Conservation (phyloP, 2,888 invertebrate species). For the Trachelus stipa region DNA sequence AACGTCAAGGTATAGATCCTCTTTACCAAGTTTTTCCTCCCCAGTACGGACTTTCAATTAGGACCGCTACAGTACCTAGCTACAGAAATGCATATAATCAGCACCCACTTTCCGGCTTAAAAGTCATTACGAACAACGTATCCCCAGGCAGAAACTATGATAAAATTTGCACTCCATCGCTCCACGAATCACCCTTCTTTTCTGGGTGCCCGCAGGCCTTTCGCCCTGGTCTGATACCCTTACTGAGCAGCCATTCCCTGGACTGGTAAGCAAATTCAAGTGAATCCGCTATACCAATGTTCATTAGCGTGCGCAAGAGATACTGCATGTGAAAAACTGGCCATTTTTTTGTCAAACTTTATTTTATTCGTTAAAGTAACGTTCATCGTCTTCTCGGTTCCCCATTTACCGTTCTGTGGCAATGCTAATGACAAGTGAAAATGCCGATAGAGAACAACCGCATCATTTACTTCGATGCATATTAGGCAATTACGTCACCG, state of each 20-base stretch:
- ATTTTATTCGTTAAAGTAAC: not conserved
- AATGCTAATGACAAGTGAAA: not conserved
- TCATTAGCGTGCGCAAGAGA: not conserved
- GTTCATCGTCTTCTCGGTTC: not conserved
- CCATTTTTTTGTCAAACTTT: not conserved
- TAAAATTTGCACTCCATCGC: conserved; percentile 2
- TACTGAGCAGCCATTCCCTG: not conserved
- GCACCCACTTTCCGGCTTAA: not conserved
- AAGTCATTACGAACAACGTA: not conserved
- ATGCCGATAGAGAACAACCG: not conserved
- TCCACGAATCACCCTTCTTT: not conserved
- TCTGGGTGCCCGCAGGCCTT: not conserved
- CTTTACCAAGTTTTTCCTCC: not conserved
- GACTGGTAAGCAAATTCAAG: not conserved
- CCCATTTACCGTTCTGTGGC: too few relatives aligned
- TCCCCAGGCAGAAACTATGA: conserved; percentile 3
- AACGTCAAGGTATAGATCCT: conserved; percentile 18
- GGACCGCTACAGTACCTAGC: not conserved
- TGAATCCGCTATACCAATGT: not conserved
- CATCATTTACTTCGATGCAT: not conserved
- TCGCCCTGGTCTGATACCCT: not conserved
- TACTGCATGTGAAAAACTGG: not conserved
- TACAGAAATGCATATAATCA: not conserved
- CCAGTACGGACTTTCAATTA: not conserved
- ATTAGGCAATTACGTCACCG: not conserved